phyloP scores from a whole-genome alignment of 2,797 vertebrate species.

The Syndactyla subalaris region DNA sequence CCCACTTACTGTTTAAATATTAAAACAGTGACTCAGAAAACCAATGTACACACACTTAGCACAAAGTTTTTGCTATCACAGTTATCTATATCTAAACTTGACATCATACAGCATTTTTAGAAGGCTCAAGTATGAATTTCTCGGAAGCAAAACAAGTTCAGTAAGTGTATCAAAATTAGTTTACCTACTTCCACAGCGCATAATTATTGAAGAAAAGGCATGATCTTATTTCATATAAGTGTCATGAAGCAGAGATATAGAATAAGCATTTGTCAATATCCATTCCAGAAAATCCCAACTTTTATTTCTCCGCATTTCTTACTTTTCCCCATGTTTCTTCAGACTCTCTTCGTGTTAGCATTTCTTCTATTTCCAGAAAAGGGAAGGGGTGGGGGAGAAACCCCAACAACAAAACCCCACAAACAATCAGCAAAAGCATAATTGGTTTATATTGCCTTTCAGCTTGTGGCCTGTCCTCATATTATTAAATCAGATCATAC shows the following conservation, averaged over 20 bases:
- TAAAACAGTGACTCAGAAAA: constrained; percentile 39
- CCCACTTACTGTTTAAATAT: constrained; percentile 20
- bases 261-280: constrained; percentile 52
- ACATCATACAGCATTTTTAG: constrained; percentile 27
- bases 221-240: constrained; percentile 66
- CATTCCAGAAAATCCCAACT: constrained; percentile 55
- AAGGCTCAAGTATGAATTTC: constrained; percentile 28
- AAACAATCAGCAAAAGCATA: constrained; percentile 52
- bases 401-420: constrained; percentile 25
- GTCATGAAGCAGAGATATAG: constrained; percentile 62
- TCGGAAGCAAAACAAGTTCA: constrained; percentile 39
- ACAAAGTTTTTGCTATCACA: constrained; percentile 28
- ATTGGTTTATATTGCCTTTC: constrained; percentile 61
- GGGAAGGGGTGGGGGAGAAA: neutral
- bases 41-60: neutral
- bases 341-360: constrained; percentile 52
- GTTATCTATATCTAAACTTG: constrained; percentile 38
- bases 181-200: constrained; percentile 78
- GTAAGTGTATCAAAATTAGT: constrained; percentile 71
- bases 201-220: constrained; percentile 70
- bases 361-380: constrained; percentile 64
- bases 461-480: constrained; percentile 56
- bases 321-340: constrained; percentile 63
- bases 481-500: constrained; percentile 72
- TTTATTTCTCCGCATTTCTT: constrained; percentile 59